Evolutionary conservation across 2,888 invertebrate genomes (phyloP), one percentile per base, ranked within the genome.

Genomic region (Junonia oenone): DNA sequence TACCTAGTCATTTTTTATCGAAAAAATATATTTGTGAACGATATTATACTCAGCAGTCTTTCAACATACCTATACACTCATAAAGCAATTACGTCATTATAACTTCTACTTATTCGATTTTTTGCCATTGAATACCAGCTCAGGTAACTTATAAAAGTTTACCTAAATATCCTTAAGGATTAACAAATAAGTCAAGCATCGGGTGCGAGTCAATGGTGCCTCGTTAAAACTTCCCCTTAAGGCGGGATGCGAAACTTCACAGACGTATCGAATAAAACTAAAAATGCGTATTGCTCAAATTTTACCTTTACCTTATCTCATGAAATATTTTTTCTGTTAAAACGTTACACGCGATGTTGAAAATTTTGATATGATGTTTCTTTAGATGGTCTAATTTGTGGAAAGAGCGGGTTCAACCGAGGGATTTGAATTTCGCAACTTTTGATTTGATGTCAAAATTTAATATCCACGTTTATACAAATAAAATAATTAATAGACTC

Each of bases 191-290:
- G 64, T 68, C 64, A 59, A 64, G 57, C 72, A 72, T 75, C 73
- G 73, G 76, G 73, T 70, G 67, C 63, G 70, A 80, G 75, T 83
- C 81, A 82, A 84, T 81, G 76, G 61, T 49, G 50, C 61, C 62
- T 69, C 64, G 62, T 69, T 69, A 68, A 66, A 68, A 69, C 62
- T 67, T 68, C 60, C 50, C 58, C 62, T 55, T 59, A 43, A 48
- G 45, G 55, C 48, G 49, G 55, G 59, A 52, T 59, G 55, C 51
- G 29, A 51, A 63, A 67, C 63, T 66, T 65, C 57, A 45, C 63
- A 61, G 63, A 63, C 64, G 57, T 60, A 56, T 59, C 59, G 58
- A 59, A 62, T 48, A 54, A 58, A 63, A 59, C 56, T 61, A 58
- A 50, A 58, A 59, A 63, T 60, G 53, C 60, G 58, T 58, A 55